Percentiles rank a stretch among this genome's conserved stretches.
These are phyloP conservation scores for Murina feae DNA, from an alignment of 2,113 vertebrate genomes.

Conservation along the genomic window DNA sequence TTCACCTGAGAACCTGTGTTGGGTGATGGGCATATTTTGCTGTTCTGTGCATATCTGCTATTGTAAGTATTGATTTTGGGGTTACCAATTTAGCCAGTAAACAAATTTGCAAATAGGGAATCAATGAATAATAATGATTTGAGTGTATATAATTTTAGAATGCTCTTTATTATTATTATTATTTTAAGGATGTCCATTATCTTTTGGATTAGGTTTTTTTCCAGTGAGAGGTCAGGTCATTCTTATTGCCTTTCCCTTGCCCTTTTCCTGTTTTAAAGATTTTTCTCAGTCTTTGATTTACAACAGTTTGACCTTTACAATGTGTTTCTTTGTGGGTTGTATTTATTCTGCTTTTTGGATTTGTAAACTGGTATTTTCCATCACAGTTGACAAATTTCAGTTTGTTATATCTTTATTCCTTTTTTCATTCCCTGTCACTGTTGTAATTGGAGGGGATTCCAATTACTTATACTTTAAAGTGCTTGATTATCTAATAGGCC, in stretches of 20 bases:
- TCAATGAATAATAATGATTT: background rate
- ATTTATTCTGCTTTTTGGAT: background rate
- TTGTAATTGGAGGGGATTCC: background rate
- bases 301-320: background rate
- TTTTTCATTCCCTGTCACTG: background rate
- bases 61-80: too few species aligned
- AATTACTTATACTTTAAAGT: background rate
- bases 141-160: background rate
- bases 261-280: background rate
- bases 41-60: background rate
- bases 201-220: background rate
- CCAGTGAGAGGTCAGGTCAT: background rate
- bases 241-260: background rate
- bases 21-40: background rate
- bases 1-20: background rate
- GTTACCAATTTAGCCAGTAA: background rate
- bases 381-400: background rate
- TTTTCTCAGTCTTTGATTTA: slow-evolving; percentile 9
- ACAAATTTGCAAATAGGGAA: background rate
- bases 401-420: background rate
- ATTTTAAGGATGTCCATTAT: background rate
- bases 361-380: slow-evolving; percentile 3
- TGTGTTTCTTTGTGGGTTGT: background rate
- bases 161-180: background rate
- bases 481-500: background rate